Evolutionary conservation across 2,797 vertebrate genomes (phyloP).

Genomic region (Xiphorhynchus erythropygius): DNA sequence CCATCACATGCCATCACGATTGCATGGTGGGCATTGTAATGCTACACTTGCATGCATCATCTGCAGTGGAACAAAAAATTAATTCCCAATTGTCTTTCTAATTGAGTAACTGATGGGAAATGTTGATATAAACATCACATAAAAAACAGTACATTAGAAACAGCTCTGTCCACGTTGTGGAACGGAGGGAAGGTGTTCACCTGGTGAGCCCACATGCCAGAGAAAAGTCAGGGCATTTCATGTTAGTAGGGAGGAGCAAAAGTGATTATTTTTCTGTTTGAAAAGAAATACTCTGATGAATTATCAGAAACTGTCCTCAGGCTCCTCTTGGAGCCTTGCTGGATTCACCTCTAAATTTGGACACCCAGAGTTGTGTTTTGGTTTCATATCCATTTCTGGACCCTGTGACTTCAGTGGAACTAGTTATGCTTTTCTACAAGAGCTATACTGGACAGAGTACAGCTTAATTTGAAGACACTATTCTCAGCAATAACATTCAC

Average conservation of each 20-base stretch:
- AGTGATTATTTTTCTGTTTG: not conserved
- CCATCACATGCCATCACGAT: not conserved
- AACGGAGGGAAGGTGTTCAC: not conserved
- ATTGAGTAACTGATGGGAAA: not conserved
- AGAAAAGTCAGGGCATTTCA: not conserved
- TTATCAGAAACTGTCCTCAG: not conserved
- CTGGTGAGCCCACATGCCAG: accelerated
- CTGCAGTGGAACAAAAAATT: not conserved
- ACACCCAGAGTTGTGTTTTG: not conserved
- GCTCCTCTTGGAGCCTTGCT: not conserved
- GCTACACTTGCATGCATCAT: not conserved
- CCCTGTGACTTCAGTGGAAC: not conserved
- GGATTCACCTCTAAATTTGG: not conserved
- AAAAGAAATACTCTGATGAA: not conserved
- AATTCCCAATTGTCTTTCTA: not conserved
- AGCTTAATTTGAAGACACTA: not conserved
- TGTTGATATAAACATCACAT: not conserved
- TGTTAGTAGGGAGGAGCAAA: not conserved
- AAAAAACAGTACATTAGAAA: not conserved
- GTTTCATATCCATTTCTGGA: not conserved
- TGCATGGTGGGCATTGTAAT: not conserved
- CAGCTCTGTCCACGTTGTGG: not conserved
- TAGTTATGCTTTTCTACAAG: not conserved
- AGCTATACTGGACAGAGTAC: not conserved
- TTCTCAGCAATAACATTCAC: not conserved